Conservation (phyloP, 2,888 invertebrate genomes). For the Drymonia ruficornis region DNA sequence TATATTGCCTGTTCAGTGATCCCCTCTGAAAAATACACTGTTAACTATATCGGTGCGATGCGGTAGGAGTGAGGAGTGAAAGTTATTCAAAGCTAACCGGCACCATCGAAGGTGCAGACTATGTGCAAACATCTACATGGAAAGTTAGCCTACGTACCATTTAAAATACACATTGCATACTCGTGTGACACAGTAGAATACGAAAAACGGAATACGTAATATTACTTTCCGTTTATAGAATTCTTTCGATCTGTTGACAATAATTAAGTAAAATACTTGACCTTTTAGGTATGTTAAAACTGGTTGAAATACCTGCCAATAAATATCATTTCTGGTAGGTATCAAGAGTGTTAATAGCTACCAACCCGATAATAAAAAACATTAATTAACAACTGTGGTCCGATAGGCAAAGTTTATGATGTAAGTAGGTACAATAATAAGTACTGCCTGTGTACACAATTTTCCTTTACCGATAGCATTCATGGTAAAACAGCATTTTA, state of each 20-base stretch:
- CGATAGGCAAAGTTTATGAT: slow-evolving; percentile 12
- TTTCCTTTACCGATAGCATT: slow-evolving; percentile 19
- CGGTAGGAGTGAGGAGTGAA: slow-evolving; percentile 34
- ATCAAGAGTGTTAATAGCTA: not conserved
- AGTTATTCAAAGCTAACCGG: slow-evolving; percentile 30
- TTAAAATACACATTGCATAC: not conserved
- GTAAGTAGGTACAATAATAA: not conserved
- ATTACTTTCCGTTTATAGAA: not conserved
- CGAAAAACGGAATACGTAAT: not conserved
- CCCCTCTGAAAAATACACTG: not conserved
- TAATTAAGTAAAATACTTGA: not conserved
- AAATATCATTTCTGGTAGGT: not conserved
- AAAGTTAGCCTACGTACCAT: slow-evolving; percentile 28
- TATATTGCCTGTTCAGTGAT: not conserved
- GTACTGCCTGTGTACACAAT: slow-evolving; percentile 8
- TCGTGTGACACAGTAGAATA: not conserved
- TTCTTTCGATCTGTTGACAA: not conserved
- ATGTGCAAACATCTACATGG: slow-evolving; percentile 34
- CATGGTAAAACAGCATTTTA: slow-evolving; percentile 23
- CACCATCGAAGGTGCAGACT: slow-evolving; percentile 25
- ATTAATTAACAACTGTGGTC: not conserved
- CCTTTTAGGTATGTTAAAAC: not conserved
- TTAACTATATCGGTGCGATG: slow-evolving; percentile 8
- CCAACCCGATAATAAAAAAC: not conserved
- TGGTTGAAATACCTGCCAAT: not conserved